phyloP scores from a whole-genome alignment of 1,140 invertebrate genomes.

The Rhizoglyphus robini region DNA sequence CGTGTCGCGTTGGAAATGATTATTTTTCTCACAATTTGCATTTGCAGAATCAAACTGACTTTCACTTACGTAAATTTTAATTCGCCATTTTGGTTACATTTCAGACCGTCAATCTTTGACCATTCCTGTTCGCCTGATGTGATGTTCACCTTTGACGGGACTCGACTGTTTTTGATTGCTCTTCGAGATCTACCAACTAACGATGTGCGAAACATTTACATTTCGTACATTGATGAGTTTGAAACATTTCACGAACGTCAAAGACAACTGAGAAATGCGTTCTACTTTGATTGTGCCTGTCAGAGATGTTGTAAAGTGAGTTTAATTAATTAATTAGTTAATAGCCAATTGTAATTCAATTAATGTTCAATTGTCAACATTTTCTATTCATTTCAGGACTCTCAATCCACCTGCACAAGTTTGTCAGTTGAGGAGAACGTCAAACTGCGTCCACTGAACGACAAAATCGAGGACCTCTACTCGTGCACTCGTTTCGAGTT shows the following conservation, averaged over 20 bases:
- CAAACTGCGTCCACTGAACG: not conserved
- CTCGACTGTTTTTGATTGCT: conserved; percentile 5
- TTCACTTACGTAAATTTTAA: no score
- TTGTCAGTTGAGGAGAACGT: not conserved
- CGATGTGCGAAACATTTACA: not conserved
- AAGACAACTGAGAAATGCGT: not conserved
- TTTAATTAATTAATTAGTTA: not conserved
- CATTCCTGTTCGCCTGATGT: conserved; percentile 17
- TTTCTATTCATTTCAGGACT: not conserved
- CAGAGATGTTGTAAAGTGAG: not conserved
- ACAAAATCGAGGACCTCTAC: conserved; percentile 2
- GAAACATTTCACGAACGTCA: conserved; percentile 7
- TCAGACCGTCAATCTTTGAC: conserved; percentile 19
- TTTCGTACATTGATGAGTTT: conserved; percentile 19
- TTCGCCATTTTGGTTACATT: no score
- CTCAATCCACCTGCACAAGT: not conserved
- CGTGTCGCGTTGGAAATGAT: no score
- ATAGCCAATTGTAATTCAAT: not conserved
- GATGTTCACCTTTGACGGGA: conserved; percentile 16
- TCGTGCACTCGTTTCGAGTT: not conserved
- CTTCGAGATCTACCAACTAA: not conserved
- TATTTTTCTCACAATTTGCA: no score
- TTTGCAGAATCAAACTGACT: no score
- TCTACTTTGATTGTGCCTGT: conserved; percentile 19
- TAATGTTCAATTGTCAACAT: not conserved